A percentile compares a stretch with the other conserved stretches of the same genome.
These are phyloP conservation scores for Formica selysi DNA, from an alignment of 1,140 invertebrate genomes.

Conservation along the genomic window DNA sequence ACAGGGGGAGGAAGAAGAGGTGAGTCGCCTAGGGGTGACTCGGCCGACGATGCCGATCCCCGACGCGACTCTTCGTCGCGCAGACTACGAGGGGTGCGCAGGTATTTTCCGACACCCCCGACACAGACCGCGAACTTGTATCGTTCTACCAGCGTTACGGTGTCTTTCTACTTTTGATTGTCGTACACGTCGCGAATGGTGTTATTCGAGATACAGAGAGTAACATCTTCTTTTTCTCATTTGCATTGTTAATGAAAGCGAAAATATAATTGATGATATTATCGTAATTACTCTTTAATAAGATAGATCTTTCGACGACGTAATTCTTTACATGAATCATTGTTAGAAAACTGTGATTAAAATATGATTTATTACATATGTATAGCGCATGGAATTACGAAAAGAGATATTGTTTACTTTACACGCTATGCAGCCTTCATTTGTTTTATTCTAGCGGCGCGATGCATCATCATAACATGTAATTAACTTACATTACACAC, in stretches of 20 bases:
- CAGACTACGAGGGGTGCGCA: conserved; percentile 51
- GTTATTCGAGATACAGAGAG: conserved; percentile 67
- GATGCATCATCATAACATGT: conserved; percentile 55
- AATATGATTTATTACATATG: not conserved
- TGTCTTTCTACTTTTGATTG: conserved; percentile 59
- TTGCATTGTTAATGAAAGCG: not conserved
- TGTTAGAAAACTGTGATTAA: conserved; percentile 32
- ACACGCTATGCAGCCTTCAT: conserved; percentile 14
- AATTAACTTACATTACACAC: conserved; percentile 56
- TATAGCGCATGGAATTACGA: not conserved
- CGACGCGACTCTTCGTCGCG: conserved; percentile 73
- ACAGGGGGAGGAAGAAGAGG: conserved; percentile 7
- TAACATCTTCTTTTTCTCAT: conserved; percentile 11
- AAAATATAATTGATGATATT: not conserved
- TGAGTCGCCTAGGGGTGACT: conserved; percentile 62
- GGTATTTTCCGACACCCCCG: conserved; percentile 65
- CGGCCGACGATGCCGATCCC: conserved; percentile 65
- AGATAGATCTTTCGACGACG: not conserved
- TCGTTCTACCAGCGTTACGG: not conserved
- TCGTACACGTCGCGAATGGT: conserved; percentile 50
- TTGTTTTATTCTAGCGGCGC: conserved; percentile 48
- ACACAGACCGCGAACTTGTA: conserved; percentile 36
- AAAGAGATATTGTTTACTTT: conserved; percentile 43
- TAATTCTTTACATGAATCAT: not conserved
- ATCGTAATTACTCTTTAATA: not conserved